Evolutionary conservation across 2,797 vertebrate genomes (phyloP).

Genomic region (Taeniopygia guttata): DNA sequence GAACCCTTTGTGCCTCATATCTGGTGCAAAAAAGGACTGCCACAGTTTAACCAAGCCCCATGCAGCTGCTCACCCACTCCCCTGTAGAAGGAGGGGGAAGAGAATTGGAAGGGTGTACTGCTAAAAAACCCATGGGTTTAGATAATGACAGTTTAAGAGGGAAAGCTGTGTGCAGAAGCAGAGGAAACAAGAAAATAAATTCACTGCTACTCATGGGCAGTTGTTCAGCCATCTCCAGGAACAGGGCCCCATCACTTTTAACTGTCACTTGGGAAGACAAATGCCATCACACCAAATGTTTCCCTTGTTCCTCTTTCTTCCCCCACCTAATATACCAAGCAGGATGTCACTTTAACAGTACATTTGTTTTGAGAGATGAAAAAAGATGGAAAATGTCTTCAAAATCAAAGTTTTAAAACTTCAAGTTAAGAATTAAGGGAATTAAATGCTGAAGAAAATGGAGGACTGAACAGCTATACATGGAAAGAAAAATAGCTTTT

Average conservation of each 20-base stretch:
- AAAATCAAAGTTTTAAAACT: neutral
- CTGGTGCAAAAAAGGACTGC: neutral
- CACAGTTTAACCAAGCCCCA: neutral
- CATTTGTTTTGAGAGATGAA: neutral
- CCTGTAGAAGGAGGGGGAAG: fast-evolving
- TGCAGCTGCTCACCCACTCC: fast-evolving
- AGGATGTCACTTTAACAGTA: neutral
- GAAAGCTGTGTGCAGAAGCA: neutral
- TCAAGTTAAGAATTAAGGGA: neutral
- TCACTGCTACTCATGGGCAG: neutral
- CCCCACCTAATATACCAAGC: neutral
- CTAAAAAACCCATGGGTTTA: neutral
- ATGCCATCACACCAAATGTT: fast-evolving
- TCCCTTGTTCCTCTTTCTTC: neutral
- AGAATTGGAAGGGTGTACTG: fast-evolving
- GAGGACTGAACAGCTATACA: neutral
- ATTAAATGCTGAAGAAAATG: neutral
- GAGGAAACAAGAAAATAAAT: neutral
- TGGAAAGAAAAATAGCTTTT: neutral
- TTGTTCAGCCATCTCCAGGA: neutral
- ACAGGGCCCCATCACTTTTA: neutral
- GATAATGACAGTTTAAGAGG: neutral
- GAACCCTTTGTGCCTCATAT: neutral
- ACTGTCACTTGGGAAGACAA: neutral
- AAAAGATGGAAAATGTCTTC: neutral